Conservation (phyloP, 2,113 vertebrate species). For the Patagioenas fasciata region DNA sequence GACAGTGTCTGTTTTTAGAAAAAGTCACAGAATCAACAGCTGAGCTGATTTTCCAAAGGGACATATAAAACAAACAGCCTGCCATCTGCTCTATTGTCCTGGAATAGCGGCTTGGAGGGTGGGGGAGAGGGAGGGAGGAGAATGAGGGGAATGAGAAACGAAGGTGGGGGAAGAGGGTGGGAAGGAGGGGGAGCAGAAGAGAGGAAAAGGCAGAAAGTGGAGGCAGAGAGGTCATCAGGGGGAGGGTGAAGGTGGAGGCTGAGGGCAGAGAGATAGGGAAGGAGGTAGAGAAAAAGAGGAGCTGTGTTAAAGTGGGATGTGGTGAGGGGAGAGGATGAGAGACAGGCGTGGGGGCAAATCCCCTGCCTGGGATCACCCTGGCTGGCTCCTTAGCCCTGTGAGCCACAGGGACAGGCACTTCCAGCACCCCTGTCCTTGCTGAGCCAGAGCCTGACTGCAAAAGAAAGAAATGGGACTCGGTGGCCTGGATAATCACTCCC, state of each 20-base stretch:
- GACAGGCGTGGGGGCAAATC: neutral
- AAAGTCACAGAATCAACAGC: constrained; percentile 62
- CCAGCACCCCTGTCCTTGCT: neutral
- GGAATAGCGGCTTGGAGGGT: constrained; percentile 59
- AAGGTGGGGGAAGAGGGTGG: neutral
- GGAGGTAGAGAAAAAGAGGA: neutral
- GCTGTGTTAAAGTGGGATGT: neutral
- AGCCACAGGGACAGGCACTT: neutral
- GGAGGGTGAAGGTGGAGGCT: neutral
- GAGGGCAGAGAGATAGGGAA: neutral
- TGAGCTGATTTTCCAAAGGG: constrained; percentile 70
- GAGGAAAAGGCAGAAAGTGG: neutral
- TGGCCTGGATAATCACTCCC: constrained; percentile 3
- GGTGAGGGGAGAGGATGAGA: neutral
- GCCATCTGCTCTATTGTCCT: constrained; percentile 80
- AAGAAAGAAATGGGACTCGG: neutral
- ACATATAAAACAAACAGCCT: constrained; percentile 59
- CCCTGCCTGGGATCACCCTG: neutral
- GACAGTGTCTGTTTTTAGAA: constrained; percentile 66
- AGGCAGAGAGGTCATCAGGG: neutral
- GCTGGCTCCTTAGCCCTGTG: neutral
- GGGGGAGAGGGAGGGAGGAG: constrained; percentile 35
- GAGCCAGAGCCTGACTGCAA: neutral
- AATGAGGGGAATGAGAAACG: neutral
- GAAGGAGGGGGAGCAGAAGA: neutral